A percentile compares a stretch with the other conserved stretches of the same genome.
These are phyloP conservation scores for Zaprionus obscuricornis DNA, from an alignment of 2,888 invertebrate species.

Conservation along the genomic window DNA sequence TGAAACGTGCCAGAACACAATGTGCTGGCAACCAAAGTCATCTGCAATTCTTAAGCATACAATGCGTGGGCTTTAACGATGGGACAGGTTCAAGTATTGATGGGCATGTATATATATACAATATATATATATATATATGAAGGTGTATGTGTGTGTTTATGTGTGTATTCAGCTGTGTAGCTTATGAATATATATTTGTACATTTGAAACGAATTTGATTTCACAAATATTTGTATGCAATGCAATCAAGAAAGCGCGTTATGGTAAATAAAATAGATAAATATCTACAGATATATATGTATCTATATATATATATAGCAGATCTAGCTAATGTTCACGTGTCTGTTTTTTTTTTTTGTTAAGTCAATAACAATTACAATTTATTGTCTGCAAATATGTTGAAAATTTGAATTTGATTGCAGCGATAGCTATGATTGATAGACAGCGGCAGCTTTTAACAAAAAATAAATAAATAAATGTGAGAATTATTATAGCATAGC, in stretches of 20 bases:
- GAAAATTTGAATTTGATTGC: too few relatives aligned
- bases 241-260: slow-evolving; percentile 48
- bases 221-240: slow-evolving; percentile 26
- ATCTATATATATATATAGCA: too few relatives aligned
- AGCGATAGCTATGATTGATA: too few relatives aligned
- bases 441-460: too few relatives aligned
- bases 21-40: slow-evolving; percentile 1
- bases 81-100: slow-evolving; percentile 24
- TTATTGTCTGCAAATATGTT: slow-evolving; percentile 58
- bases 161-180: too few relatives aligned
- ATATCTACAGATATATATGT: background rate
- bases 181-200: too few relatives aligned
- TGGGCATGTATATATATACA: slow-evolving; percentile 3
- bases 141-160: too few relatives aligned
- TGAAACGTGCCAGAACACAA: too few relatives aligned
- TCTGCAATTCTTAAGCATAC: too few relatives aligned
- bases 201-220: slow-evolving; percentile 19
- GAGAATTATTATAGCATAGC: background rate
- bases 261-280: slow-evolving; percentile 12
- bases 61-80: background rate
- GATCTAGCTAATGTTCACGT: background rate
- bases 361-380: slow-evolving; percentile 64
- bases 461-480: background rate
- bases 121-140: background rate
- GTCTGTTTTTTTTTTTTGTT: slow-evolving; percentile 21